These are phyloP conservation scores for Caenorhabditis sp. DNA, from an alignment of 2,888 invertebrate genomes.

Conservation along the genomic window DNA sequence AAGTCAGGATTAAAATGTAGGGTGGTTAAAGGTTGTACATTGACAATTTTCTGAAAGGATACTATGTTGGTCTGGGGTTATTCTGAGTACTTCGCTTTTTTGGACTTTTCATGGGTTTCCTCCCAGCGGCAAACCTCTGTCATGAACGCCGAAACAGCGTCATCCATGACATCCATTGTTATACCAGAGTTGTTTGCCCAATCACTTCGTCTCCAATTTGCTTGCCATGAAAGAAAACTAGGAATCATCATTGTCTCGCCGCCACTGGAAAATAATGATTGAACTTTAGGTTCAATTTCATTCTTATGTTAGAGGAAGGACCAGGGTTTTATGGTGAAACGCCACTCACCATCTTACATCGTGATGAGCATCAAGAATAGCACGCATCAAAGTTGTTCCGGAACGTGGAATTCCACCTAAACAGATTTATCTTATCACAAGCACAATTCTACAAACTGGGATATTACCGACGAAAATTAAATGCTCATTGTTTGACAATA, in stretches of 20 bases:
- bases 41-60: no score
- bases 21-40: no score
- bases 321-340: no score
- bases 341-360: constrained; percentile 78
- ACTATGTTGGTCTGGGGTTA: no score
- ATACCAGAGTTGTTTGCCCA: constrained; percentile 91
- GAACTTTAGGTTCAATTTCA: background rate
- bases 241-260: constrained; percentile 83
- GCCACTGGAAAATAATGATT: constrained; percentile 29
- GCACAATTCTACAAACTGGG: background rate
- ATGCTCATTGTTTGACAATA: constrained; percentile 38
- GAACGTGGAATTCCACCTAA: constrained; percentile 96
- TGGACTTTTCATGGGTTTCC: no score
- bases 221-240: constrained; percentile 81
- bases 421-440: no score
- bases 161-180: constrained; percentile 86
- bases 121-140: constrained; percentile 39
- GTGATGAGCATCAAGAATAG: constrained; percentile 96
- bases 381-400: constrained; percentile 94
- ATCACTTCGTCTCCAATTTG: constrained; percentile 82
- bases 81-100: no score
- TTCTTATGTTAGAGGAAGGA: no score
- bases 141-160: constrained; percentile 93
- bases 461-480: constrained; percentile 46
- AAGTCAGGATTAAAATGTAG: no score